These are phyloP conservation scores for Ferdinandea cuprea DNA, from an alignment of 2,888 invertebrate genomes.

Conservation along the genomic window DNA sequence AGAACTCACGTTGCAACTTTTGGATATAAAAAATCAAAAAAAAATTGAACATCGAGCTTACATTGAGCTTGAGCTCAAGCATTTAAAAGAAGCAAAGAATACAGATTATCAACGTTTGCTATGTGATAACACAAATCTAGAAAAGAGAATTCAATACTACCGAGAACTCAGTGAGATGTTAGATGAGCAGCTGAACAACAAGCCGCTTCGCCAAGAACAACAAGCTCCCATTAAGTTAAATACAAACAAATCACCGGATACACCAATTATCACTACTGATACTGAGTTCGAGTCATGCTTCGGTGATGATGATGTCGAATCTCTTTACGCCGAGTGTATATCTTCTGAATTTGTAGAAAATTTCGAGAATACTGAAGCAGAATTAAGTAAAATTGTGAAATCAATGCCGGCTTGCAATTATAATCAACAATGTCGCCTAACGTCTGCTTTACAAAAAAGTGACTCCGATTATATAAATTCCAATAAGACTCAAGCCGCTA, in stretches of 20 bases:
- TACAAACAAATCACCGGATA: constrained; percentile 40
- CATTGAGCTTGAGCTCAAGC: constrained; percentile 78
- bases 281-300: constrained; percentile 78
- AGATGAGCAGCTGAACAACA: constrained; percentile 31
- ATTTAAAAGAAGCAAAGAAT: constrained; percentile 77
- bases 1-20: constrained; percentile 78
- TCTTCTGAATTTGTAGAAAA: constrained; percentile 76
- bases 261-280: constrained; percentile 73
- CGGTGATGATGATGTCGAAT: constrained; percentile 76
- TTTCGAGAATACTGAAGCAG: constrained; percentile 75
- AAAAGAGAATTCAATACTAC: constrained; percentile 79
- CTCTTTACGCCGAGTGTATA: constrained; percentile 77
- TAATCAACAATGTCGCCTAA: not conserved
- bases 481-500: constrained; percentile 76
- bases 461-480: constrained; percentile 79
- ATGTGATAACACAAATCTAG: constrained; percentile 78
- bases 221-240: not conserved
- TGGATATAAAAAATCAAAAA: constrained; percentile 78
- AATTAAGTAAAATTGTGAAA: constrained; percentile 70
- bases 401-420: not conserved
- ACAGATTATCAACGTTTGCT: constrained; percentile 78
- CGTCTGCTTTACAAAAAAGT: constrained; percentile 75
- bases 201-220: constrained; percentile 19
- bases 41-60: constrained; percentile 78
- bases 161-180: constrained; percentile 77